phyloP scores from a whole-genome alignment of 1,140 invertebrate genomes.

The Drosophila arawakana region DNA sequence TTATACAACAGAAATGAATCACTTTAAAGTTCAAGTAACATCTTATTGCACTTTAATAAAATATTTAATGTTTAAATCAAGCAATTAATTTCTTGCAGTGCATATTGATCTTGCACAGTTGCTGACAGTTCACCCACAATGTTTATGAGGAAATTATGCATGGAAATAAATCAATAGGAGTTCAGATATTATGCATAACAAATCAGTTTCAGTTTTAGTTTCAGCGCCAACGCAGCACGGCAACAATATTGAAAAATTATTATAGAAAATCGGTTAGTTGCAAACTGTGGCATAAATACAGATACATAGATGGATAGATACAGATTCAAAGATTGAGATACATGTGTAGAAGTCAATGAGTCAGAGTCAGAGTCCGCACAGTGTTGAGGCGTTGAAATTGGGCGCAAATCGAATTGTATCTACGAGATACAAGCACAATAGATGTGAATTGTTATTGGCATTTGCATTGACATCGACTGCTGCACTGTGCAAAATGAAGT shows the following conservation, averaged over 20 bases:
- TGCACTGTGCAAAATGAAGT: constrained; percentile 63
- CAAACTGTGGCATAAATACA: constrained; percentile 30
- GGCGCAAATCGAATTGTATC: constrained; percentile 77
- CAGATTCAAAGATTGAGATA: constrained; percentile 54
- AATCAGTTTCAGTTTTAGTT: constrained; percentile 41
- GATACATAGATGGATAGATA: constrained; percentile 41
- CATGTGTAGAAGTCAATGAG: constrained; percentile 73
- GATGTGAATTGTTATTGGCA: constrained; percentile 65
- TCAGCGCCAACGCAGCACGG: constrained; percentile 54
- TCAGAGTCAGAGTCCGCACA: constrained; percentile 45
- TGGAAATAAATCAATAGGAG: constrained; percentile 58
- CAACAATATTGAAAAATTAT: constrained; percentile 72
- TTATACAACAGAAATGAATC: too few species aligned
- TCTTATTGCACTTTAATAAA: too few species aligned
- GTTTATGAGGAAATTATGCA: constrained; percentile 58
- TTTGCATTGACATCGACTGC: constrained; percentile 47
- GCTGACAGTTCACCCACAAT: constrained; percentile 54
- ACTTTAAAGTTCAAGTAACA: too few species aligned
- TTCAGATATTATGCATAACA: constrained; percentile 51
- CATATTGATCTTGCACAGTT: constrained; percentile 42
- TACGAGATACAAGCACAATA: constrained; percentile 31
- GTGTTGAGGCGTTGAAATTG: constrained; percentile 79
- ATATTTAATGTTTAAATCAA: background rate
- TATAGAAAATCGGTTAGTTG: constrained; percentile 64
- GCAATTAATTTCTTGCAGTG: constrained; percentile 16